Evolutionary conservation across 2,113 vertebrate genomes (phyloP), one percentile per base, ranked within the genome.

Genomic region (Proteles cristata): DNA sequence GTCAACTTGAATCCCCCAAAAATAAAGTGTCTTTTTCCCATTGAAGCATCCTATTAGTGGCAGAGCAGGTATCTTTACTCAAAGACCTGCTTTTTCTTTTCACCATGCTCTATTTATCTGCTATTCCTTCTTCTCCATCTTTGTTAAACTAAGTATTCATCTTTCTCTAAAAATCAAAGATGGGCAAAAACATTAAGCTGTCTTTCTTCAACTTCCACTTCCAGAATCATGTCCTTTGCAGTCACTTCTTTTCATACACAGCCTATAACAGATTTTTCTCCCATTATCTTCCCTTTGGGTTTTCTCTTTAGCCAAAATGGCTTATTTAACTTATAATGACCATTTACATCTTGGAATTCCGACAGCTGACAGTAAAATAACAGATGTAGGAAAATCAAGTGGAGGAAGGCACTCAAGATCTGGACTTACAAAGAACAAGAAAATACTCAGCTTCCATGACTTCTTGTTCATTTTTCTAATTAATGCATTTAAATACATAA

Each of bases 251-350:
- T 92, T 71, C 50, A 16, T 58, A 66, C 2, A 39, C 23, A 33
- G 35, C 23, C 21, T 5, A 53, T 0, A 58, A n/a, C 35, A 33
- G 33, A 79, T n/a, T 61, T 5, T 0, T 33, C 25, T 7, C 17
- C 31, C 35, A 1, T 87, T 88, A 66, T 66, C 53, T 94, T 23
- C 31, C 25, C 58, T 96, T 91, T 85, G 50, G 35, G 26, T 63
- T 81, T 87, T 68, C 48, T 68, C 71, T 88, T 77, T 83, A 69
- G 1, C 48, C 63, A 69, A 93, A 96, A 85, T 2, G 26, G 74
- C 87, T 81, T 89, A 39, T 88, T 95, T 97, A 90, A 86, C 86
- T 50, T 88, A 31, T 63, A 88, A 90, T 63, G n/a, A 93, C 96
- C 17, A 35, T n/a, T 87, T 58, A 17, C 16, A 7, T 96, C 23